These are phyloP conservation scores for Drosophila truncata DNA, from an alignment of 1,140 invertebrate genomes.

Conservation along the genomic window DNA sequence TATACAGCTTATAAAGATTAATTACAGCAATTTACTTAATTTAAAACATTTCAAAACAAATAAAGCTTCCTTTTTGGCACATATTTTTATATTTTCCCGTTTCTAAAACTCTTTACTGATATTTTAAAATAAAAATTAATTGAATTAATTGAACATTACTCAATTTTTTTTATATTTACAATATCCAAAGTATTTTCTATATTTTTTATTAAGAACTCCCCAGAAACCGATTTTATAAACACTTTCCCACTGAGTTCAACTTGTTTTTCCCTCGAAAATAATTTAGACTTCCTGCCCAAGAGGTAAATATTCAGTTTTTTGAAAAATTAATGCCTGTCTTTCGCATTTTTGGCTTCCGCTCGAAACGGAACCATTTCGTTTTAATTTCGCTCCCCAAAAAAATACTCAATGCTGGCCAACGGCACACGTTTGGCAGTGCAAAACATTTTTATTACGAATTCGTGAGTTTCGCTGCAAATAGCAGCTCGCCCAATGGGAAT, in stretches of 20 bases:
- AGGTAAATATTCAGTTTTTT: constrained; percentile 37
- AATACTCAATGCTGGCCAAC: constrained; percentile 50
- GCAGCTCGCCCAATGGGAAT: constrained; percentile 52
- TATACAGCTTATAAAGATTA: no score
- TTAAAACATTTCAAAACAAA: no score
- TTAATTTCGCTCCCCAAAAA: constrained; percentile 30
- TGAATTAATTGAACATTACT: no score
- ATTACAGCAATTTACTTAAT: no score
- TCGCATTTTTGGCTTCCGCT: constrained; percentile 21
- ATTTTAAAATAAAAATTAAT: no score
- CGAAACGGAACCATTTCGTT: constrained; percentile 28
- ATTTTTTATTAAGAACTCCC: not conserved
- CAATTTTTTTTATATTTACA: no score
- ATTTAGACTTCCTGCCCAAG: constrained; percentile 18
- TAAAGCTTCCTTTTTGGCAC: no score
- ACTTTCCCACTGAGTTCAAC: constrained; percentile 39
- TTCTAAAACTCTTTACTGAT: no score
- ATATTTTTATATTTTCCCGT: no score
- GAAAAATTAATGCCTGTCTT: constrained; percentile 40
- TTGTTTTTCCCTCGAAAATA: constrained; percentile 26
- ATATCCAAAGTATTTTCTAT: not conserved
- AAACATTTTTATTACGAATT: constrained; percentile 81
- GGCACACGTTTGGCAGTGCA: constrained; percentile 65
- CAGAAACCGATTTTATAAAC: constrained; percentile 1
- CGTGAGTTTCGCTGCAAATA: constrained; percentile 72